Base-by-base conservation (phyloP, 2,113 vertebrate genomes). In the Mormoops blainvillei region DNA sequence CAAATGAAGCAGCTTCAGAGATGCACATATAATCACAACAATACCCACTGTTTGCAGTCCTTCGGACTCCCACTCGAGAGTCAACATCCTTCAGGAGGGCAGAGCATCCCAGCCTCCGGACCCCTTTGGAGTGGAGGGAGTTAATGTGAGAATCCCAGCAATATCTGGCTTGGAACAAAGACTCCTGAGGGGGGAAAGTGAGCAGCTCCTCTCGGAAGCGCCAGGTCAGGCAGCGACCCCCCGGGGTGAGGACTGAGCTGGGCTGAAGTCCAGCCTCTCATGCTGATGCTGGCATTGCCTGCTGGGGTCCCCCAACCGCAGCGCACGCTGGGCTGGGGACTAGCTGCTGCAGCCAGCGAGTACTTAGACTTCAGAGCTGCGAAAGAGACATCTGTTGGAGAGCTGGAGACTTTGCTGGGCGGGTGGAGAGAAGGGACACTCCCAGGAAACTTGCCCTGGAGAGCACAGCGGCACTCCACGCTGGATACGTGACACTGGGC, bases 1-100 rank as follows among this genome's bases (percentile, higher is more conserved):
- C 98, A 99, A 98, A 99, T 99, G 99, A 94, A 99, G 99, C 98
- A 99, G 99, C 98, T 99, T 99, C 98, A 99, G 99, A 77, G 99
- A 99, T 6, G 99, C 99, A 95, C 99, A 99, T 98, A 99, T 99
- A 97, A 99, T 99, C 98, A 99, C 98, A 98, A 99, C 99, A 97
- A 99, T 99, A 96, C 99, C 99, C 99, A 99, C 99, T 91, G 99
- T 99, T 97, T 99, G 99, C 97, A 99, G 99, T 98, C 99, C 99
- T 99, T 99, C 99, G 0, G 99, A 99, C 98, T 99, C 99, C 99
- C 99, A 99, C 98, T 99, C 99, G 0, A 99, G 99, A 96, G 98
- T 99, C 98, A 99, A 98, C 99, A 99, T 99, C 91, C 98, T 99
- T 98, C 98, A 96, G 97, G 98, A 68, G 83, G 95, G 97, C 88